Base-by-base conservation (phyloP, 1,140 invertebrate genomes). In the Lucilia cuprina region DNA sequence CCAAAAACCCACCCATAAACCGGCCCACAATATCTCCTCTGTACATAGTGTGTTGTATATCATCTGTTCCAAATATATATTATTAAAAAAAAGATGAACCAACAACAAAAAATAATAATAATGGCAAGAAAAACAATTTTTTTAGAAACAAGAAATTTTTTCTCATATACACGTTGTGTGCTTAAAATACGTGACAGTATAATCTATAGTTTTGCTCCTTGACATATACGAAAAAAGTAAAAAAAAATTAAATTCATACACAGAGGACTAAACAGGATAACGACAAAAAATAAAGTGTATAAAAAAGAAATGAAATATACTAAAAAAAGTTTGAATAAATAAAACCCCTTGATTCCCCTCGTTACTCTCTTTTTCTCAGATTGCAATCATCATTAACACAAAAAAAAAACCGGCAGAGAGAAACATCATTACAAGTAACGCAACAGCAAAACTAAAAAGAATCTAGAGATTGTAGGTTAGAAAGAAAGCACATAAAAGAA, bases 131-230 rank as follows among this genome's bases (percentile, higher is more conserved):
- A 60, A 60, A 60, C 14, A 60, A 60, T 60, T 60, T 60, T 60
- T 70, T 25, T 70, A 70, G 14, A 41, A 30, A 30, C 25, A 30
- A 30, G 25, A 30, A 30, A 17, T 55, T 17, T 55, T 55, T 55
- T 55, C 25, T 30, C 25, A 30, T 30, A 30, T 55, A 55, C 4
- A 12, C 17, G 12, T 55, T 55, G 50, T 55, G 50, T 55, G 65
- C 19, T 70, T 19, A 70, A 70, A 70, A 70, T 70, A 70, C 65
- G 65, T 70, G 65, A 70, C 65, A 70, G 65, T 70, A 70, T 70
- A 70, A 70, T 70, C 65, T 70, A 70, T 70, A 70, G 65, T 70
- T 70, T 70, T 70, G 65, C 65, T 70, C 65, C 65, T 70, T 70
- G 65, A 70, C 65, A 70, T 25, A 70, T 21, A 70, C 65, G 19